These are phyloP conservation scores for Sternotherus odoratus DNA, from an alignment of 2,797 vertebrate genomes.

Conservation along the genomic window DNA sequence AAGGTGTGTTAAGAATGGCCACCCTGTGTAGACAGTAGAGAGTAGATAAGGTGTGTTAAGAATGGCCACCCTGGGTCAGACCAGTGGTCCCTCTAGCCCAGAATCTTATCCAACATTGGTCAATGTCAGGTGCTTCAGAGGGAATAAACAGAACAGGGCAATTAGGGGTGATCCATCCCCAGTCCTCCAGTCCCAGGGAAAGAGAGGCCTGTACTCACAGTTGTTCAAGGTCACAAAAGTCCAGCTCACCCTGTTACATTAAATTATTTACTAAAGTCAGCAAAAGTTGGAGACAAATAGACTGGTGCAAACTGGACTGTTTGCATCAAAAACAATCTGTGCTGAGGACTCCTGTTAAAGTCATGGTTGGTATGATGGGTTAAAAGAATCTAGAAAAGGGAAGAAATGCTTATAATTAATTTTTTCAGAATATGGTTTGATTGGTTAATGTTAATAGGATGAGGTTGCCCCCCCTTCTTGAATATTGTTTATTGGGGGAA, in stretches of 20 bases:
- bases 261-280: neutral
- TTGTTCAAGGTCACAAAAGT: neutral
- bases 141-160: neutral
- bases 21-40: neutral
- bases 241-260: neutral
- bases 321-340: neutral
- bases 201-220: neutral
- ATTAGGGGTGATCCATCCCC: neutral
- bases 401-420: neutral
- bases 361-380: neutral
- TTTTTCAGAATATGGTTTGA: neutral
- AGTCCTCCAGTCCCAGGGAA: neutral
- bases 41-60: neutral
- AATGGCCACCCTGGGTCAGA: neutral
- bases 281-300: too few relatives aligned
- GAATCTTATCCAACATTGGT: neutral
- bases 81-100: neutral
- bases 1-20: neutral
- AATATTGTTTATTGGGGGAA: neutral
- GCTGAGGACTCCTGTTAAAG: neutral
- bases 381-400: neutral
- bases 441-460: neutral
- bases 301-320: neutral
- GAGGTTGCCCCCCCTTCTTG: neutral
- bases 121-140: neutral